A percentile compares a stretch with the other conserved stretches of the same genome.
Evolutionary conservation across 2,888 invertebrate genomes (phyloP).

Genomic region (Drosophila lutescens): DNA sequence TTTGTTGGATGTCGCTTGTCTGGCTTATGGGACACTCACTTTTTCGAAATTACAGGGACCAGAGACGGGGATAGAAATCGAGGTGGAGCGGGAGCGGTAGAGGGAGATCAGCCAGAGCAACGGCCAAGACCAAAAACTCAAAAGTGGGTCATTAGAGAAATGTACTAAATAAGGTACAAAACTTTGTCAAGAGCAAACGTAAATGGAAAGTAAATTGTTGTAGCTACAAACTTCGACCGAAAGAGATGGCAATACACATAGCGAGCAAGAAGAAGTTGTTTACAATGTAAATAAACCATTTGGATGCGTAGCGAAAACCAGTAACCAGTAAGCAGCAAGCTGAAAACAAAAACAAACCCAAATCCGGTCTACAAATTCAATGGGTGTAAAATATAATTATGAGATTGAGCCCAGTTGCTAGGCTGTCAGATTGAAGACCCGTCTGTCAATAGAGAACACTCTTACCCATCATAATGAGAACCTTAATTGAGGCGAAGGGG

Average conservation of each 20-base stretch:
- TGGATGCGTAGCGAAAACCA: conserved; percentile 63
- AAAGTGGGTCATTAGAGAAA: conserved; percentile 80
- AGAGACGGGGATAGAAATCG: conserved; percentile 14
- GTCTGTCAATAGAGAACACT: conserved; percentile 26
- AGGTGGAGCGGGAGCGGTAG: conserved; percentile 2
- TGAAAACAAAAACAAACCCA: conserved; percentile 35
- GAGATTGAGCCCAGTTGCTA: conserved; percentile 25
- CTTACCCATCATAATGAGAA: conserved; percentile 18
- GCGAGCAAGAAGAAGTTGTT: conserved; percentile 51
- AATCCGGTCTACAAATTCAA: conserved; percentile 71
- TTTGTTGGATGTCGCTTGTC: conserved; percentile 64
- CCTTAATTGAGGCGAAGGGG: conserved; percentile 32
- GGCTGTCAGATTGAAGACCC: conserved; percentile 11
- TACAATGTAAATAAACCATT: conserved; percentile 76
- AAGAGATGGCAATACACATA: conserved; percentile 10
- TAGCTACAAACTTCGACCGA: conserved; percentile 8
- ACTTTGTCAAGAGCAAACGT: conserved; percentile 76
- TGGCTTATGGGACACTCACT: conserved; percentile 76
- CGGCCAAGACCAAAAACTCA: conserved; percentile 65
- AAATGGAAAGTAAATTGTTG: conserved; percentile 77
- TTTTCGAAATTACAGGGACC: conserved; percentile 61
- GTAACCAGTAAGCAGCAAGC: background rate
- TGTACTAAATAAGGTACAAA: conserved; percentile 80
- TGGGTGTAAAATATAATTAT: conserved; percentile 61
- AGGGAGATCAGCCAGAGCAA: conserved; percentile 10